Conservation (phyloP, 2,797 vertebrate genomes). For the Acanthurus tractus region DNA sequence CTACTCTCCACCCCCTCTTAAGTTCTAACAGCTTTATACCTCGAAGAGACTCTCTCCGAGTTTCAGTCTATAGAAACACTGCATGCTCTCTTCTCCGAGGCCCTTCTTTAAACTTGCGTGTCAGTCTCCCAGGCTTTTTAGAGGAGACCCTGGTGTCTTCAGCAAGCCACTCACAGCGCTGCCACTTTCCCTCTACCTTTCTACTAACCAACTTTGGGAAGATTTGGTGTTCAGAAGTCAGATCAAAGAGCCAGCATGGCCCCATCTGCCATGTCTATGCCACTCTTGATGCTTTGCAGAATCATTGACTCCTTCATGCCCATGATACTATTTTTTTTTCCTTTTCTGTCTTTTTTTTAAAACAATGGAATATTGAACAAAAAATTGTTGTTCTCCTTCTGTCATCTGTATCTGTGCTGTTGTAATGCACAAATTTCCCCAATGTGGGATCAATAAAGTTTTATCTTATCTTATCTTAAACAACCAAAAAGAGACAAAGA, state of each 20-base stretch:
- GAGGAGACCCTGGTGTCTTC: constrained; percentile 32
- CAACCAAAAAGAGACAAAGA: not conserved
- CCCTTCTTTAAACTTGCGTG: constrained; percentile 52
- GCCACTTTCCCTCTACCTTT: constrained; percentile 46
- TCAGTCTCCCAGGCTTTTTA: constrained; percentile 50
- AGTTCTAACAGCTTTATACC: constrained; percentile 44
- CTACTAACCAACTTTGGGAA: constrained; percentile 42
- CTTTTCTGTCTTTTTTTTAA: no score
- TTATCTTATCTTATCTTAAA: no score
- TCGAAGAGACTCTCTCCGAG: constrained; percentile 47
- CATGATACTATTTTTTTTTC: not conserved
- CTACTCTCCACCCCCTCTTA: constrained; percentile 8
- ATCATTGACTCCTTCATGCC: constrained; percentile 37
- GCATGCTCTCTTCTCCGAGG: constrained; percentile 32
- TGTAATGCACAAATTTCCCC: no score
- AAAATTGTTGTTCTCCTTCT: no score
- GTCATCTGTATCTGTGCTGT: no score
- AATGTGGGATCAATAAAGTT: no score
- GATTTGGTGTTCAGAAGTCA: constrained; percentile 55
- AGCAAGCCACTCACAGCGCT: constrained; percentile 39
- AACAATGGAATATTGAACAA: not conserved
- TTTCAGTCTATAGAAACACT: constrained; percentile 49
- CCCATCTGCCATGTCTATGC: constrained; percentile 45
- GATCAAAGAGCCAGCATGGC: constrained; percentile 42
- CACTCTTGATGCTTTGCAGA: constrained; percentile 34